Evolutionary conservation across 1,140 invertebrate species (phyloP), one percentile per base, ranked within the genome.

Genomic region (Nautilus pompilius): DNA sequence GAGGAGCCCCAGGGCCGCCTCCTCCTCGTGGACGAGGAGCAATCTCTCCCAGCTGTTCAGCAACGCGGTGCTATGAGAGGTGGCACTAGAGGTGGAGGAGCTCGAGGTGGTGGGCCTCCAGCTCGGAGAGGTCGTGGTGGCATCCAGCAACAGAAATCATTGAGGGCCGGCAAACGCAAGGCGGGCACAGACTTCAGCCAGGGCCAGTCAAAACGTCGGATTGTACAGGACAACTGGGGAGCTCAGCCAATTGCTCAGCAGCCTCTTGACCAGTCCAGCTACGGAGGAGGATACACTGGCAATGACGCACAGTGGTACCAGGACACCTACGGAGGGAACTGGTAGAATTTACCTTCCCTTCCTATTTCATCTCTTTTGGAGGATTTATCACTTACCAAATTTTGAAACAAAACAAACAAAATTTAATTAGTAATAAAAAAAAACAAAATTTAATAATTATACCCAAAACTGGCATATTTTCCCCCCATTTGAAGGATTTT

Each of bases 141-240:
- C 58, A 62, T 58, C 56, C 54, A 60, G 46, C 71, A 63, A 67
- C 62, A 41, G 45, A 70, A 65, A 56, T 26, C 60, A 49, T 53
- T 32, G 56, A 69, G 81, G 70, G 80, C 82, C 91, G 93, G 92
- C 92, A 96, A 95, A 90, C 91, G 93, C 87, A 95, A 95, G 88
- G 92, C 92, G 87, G 93, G 94, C 87, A 91, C 91, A 87, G 91
- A 94, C 89, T 91, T 93, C 90, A 93, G 91, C 89, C 91, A 91
- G 88, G 92, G 91, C 89, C 91, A 93, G 88, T 89, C 90, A 86
- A 95, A 95, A 88, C 90, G 93, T 88, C 91, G 93, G 86, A 90
- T 78, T 71, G 78, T 71, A 58, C 65, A 75, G 46, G 71, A 76
- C 60, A 78, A 75, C 63, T 86, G 85, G 85, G 85, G 85, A 64